Conservation (phyloP, 2,797 vertebrate genomes). For the Podargus strigoides region DNA sequence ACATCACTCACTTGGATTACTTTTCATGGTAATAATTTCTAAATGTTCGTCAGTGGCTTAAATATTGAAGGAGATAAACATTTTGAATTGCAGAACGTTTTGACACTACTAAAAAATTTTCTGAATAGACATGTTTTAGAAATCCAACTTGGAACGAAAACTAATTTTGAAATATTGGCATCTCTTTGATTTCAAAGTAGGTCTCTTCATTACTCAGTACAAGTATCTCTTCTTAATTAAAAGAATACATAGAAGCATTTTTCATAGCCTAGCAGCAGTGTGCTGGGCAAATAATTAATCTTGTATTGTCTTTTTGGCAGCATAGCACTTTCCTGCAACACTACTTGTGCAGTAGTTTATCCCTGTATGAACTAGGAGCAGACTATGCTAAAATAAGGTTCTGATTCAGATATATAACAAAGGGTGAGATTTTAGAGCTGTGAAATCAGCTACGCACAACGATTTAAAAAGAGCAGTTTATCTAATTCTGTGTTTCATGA, state of each 20-base stretch:
- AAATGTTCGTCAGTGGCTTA: background rate
- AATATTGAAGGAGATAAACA: background rate
- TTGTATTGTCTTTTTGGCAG: slow-evolving; percentile 38
- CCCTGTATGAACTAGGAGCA: slow-evolving; percentile 3
- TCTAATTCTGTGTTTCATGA: background rate
- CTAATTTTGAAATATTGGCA: background rate
- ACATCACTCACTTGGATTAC: background rate
- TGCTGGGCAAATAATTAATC: slow-evolving; percentile 31
- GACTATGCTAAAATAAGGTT: background rate
- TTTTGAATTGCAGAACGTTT: background rate
- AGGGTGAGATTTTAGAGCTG: background rate
- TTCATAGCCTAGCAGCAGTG: slow-evolving; percentile 14
- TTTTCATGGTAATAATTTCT: background rate
- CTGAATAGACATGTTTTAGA: background rate
- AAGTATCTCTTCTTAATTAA: slow-evolving; percentile 45
- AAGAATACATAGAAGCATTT: slow-evolving; percentile 41
- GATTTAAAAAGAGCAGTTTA: background rate
- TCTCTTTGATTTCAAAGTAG: slow-evolving; percentile 7
- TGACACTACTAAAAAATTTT: background rate
- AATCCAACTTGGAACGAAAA: background rate
- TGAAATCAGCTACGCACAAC: background rate
- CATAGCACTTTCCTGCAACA: background rate
- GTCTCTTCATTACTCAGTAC: slow-evolving; percentile 1
- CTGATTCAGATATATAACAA: background rate
- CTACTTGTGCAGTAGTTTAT: background rate